These are phyloP conservation scores for Sakesphorus luctuosus DNA, from an alignment of 2,113 vertebrate genomes.

Conservation along the genomic window DNA sequence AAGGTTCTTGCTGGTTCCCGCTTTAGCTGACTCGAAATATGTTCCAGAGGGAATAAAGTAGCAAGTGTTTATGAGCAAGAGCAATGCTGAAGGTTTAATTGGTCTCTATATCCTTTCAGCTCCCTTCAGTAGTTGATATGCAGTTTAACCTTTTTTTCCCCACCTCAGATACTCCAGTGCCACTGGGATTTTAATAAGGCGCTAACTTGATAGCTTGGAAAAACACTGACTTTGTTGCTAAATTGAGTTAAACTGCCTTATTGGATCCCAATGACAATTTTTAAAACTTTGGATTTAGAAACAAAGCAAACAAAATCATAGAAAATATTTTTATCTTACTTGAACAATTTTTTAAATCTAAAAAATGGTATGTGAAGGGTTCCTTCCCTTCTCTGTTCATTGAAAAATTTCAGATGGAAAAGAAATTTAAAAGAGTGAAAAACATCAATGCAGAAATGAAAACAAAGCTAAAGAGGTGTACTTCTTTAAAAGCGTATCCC, in stretches of 20 bases:
- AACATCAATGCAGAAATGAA: slow-evolving; percentile 34
- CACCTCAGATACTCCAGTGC: slow-evolving; percentile 64
- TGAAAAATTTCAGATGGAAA: slow-evolving; percentile 15
- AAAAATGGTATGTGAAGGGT: not conserved
- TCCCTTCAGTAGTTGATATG: slow-evolving; percentile 79
- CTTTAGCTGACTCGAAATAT: slow-evolving; percentile 73
- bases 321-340: not conserved
- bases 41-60: slow-evolving; percentile 77
- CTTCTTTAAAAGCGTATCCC: not conserved
- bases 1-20: slow-evolving; percentile 77
- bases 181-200: slow-evolving; percentile 74
- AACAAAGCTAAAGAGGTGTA: not conserved
- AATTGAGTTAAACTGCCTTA: slow-evolving; percentile 68
- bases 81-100: slow-evolving; percentile 83
- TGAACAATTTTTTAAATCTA: slow-evolving; percentile 9
- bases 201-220: slow-evolving; percentile 54
- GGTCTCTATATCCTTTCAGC: slow-evolving; percentile 77
- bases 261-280: slow-evolving; percentile 23
- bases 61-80: slow-evolving; percentile 74
- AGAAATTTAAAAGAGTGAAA: slow-evolving; percentile 20
- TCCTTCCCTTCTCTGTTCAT: not conserved
- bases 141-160: slow-evolving; percentile 83
- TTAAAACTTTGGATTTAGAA: not conserved
- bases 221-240: slow-evolving; percentile 59
- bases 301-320: not conserved